Evolutionary conservation across 1,140 invertebrate genomes (phyloP), one percentile per base, ranked within the genome.

Genomic region (Procambarus clarkii): DNA sequence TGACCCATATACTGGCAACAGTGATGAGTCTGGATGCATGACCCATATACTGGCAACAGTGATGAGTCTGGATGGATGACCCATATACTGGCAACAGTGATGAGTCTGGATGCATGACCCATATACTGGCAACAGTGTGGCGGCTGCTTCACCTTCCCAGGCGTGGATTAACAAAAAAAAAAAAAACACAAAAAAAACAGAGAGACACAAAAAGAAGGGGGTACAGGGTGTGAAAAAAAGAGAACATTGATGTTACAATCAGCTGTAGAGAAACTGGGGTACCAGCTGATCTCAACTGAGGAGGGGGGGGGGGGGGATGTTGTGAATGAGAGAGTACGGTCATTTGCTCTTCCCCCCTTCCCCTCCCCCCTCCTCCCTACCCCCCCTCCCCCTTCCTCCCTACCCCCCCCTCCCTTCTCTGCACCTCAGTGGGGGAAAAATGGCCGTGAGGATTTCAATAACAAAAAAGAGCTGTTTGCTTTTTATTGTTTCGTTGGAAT

Each of bases 191-290:
- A n/a, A n/a, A n/a, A n/a, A n/a, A n/a, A n/a, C n/a, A n/a, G n/a
- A n/a, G n/a, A n/a, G n/a, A n/a, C n/a, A n/a, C n/a, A n/a, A n/a
- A 24, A n/a, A 58, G 76, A 44, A 58, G 77, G 64, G 77, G 24
- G 21, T n/a, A 46, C 13, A 15, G 45, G 34, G 24, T 34, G 64
- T n/a, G 34, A 45, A 45, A 44, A 80, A 69, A 88, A n/a, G 74
- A 79, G 50, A 54, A 76, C 76, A 87, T 76, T 87, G 86, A 87
- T 87, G 86, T 87, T 87, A 87, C 86, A 87, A 60, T 87, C 86
- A 18, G 50, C 86, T 78, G 86, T 87, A 54, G 86, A 87, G 86
- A 24, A 45, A 54, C 54, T 87, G 79, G n/a, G 79, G 86, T 87
- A 54, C 64, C 76, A 79, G 44, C 76, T 60, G 76, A 87, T 79